These are phyloP conservation scores for Stenotaenia linearis DNA, from an alignment of 2,888 invertebrate species.

Conservation along the genomic window DNA sequence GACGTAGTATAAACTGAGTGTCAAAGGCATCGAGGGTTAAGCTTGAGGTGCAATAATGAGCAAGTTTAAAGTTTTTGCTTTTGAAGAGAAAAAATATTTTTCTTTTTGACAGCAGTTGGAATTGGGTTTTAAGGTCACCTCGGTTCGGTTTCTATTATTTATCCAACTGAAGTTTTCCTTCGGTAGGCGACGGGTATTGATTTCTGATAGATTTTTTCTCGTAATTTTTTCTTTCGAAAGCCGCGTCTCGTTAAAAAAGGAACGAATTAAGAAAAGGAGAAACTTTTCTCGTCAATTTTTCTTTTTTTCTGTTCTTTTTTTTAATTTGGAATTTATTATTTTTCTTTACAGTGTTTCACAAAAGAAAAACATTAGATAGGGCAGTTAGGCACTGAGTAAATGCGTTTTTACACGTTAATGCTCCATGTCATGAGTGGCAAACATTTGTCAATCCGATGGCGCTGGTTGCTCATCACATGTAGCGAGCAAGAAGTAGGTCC, in stretches of 20 bases:
- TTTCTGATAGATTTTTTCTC: not conserved
- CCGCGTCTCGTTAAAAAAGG: not conserved
- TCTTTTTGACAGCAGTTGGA: not conserved
- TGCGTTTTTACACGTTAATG: constrained; percentile 11
- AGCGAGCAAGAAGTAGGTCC: constrained; percentile 14
- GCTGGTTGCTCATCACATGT: not conserved
- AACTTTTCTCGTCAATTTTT: not conserved
- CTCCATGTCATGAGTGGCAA: not conserved
- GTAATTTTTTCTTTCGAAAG: not conserved
- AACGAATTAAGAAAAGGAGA: not conserved
- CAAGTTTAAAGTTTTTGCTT: not conserved
- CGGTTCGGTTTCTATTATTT: not conserved
- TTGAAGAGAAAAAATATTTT: not conserved
- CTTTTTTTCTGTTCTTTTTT: not conserved
- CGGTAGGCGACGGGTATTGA: not conserved
- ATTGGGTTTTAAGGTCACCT: constrained; percentile 11
- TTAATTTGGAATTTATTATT: not conserved
- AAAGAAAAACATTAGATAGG: constrained; percentile 3
- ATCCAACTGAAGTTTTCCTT: not conserved
- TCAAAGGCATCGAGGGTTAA: not conserved
- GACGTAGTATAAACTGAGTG: not conserved
- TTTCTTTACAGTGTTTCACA: not conserved
- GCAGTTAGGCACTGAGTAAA: constrained; percentile 2
- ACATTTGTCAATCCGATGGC: constrained; percentile 19
- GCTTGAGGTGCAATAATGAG: not conserved